Conservation (phyloP, 2,888 invertebrate genomes). For the Lasius platythorax region DNA sequence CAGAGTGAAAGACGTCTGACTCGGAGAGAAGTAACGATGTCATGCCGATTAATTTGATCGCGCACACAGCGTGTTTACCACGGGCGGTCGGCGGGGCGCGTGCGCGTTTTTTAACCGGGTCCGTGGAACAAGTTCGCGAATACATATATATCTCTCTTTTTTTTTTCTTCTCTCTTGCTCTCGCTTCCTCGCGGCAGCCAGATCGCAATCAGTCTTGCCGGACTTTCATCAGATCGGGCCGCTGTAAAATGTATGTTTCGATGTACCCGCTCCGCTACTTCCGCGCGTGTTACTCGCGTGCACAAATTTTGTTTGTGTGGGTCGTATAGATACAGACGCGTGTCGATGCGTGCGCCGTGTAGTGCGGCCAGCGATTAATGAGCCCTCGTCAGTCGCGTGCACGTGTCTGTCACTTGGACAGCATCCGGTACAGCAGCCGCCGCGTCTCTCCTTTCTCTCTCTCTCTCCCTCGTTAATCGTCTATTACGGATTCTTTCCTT, state of each 20-base stretch:
- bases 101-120: conserved; percentile 34
- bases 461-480: conserved; percentile 55
- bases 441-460: background rate
- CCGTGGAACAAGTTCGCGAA: conserved; percentile 45
- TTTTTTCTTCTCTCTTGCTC: background rate
- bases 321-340: conserved; percentile 28
- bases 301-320: background rate
- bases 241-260: conserved; percentile 33
- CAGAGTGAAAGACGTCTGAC: conserved; percentile 46
- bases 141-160: background rate
- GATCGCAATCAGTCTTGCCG: conserved; percentile 61
- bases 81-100: conserved; percentile 48
- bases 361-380: conserved; percentile 64
- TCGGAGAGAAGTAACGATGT: conserved; percentile 72
- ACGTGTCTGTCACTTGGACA: conserved; percentile 63
- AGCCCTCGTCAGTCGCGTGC: conserved; percentile 62
- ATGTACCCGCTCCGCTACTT: conserved; percentile 36
- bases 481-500: conserved; percentile 60
- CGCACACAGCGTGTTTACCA: conserved; percentile 40
- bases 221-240: conserved; percentile 60
- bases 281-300: conserved; percentile 46
- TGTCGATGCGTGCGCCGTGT: conserved; percentile 37
- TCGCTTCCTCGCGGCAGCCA: conserved; percentile 31
- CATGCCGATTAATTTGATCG: conserved; percentile 79
- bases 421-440: conserved; percentile 64